Evolutionary conservation across 2,113 vertebrate genomes (phyloP), one percentile per base, ranked within the genome.

Genomic region (Grus americana): DNA sequence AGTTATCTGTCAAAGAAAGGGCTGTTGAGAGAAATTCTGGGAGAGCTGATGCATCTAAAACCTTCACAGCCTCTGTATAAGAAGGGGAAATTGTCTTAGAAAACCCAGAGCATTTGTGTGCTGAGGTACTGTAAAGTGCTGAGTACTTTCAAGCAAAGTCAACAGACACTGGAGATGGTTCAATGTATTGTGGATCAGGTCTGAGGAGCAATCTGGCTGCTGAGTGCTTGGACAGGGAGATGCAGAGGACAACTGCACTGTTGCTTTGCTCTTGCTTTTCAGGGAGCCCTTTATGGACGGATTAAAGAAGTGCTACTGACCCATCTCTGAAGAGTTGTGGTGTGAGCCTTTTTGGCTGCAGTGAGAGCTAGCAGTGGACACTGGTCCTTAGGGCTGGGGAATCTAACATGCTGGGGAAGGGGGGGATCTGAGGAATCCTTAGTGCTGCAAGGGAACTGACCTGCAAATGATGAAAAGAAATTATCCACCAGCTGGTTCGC

Each of bases 391-490:
- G n/a, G 32, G 27, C 30, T 65, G 49, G 36, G 44, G 19, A 90
- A 47, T 86, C 38, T 86, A 57, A 61, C 44, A 63, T 89, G 38
- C 22, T 40, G 38, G 26, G 42, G 19, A 24, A 50, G 6, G 34
- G 29, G 29, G 80, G 34, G 15, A 65, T 88, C 67, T 91, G 54
- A 86, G 66, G 50, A 94, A 42, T 92, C 65, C 66, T 88, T 50
- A 89, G 50, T 70, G 49, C 78, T 87, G 61, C 70, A 75, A 76
- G 61, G 52, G 81, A 82, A 54, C 18, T 86, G 92, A 92, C 89
- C 87, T 95, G 93, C 86, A 86, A 78, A 87, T 38, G 72, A 66
- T 78, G 23, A 57, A 66, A 94, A 92, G 40, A 95, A 86, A 90
- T 79, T 59, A 87, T 15, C 52, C 20, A 84, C 58, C 62, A 92